Percentiles rank a stretch among this genome's conserved stretches.
These are phyloP conservation scores for Scaptomyza graminum DNA, from an alignment of 1,140 invertebrate species.

Conservation along the genomic window DNA sequence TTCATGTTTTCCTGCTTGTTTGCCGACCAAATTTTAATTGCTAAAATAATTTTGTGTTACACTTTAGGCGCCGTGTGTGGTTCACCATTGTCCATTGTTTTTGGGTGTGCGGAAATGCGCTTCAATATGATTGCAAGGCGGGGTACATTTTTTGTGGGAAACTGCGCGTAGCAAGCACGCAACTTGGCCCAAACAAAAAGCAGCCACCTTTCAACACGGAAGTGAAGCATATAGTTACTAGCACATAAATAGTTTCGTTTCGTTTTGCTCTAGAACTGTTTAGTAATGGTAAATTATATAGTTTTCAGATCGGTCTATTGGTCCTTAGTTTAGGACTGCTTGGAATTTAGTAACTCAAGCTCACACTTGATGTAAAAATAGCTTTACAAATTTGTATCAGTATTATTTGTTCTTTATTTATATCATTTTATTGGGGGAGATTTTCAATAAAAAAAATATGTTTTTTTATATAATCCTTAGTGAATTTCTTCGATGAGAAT, in stretches of 20 bases:
- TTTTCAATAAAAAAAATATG: too few relatives aligned
- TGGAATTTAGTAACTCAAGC: too few relatives aligned
- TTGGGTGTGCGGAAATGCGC: slow-evolving; percentile 51
- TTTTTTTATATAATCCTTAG: too few relatives aligned
- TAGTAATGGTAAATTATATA: not conserved
- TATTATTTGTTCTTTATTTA: too few relatives aligned
- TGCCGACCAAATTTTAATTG: slow-evolving; percentile 67
- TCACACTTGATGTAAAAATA: too few relatives aligned
- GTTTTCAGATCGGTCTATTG: too few relatives aligned
- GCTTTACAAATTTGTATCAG: too few relatives aligned
- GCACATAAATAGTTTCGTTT: not conserved
- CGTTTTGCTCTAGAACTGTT: not conserved
- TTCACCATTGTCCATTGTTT: slow-evolving; percentile 47
- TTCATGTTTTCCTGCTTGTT: slow-evolving; percentile 62
- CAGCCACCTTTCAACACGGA: not conserved
- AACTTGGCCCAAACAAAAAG: slow-evolving; percentile 38
- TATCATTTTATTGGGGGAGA: too few relatives aligned
- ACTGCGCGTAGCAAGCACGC: slow-evolving; percentile 44
- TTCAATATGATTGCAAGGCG: slow-evolving; percentile 51
- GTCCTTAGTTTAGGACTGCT: too few relatives aligned
- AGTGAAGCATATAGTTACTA: slow-evolving; percentile 11
- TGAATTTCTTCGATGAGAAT: too few relatives aligned
- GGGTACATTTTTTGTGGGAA: slow-evolving; percentile 39
- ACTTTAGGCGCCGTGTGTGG: slow-evolving; percentile 57
- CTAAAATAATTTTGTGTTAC: slow-evolving; percentile 64